Base-by-base conservation (phyloP, 2,797 vertebrate species). In the Bufotes viridis region DNA sequence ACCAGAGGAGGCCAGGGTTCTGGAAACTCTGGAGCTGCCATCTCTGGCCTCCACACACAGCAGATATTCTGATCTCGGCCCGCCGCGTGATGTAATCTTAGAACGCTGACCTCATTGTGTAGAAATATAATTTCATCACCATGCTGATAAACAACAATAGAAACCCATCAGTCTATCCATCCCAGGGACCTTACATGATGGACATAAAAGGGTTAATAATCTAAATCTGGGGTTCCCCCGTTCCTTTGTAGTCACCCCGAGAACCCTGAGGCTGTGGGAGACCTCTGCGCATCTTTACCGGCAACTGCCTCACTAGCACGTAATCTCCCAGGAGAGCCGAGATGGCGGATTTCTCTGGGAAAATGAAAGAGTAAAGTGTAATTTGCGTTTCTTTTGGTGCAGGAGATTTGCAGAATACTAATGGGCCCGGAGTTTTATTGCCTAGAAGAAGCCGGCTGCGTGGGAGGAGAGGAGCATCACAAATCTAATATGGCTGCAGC, bases 401-500 rank as follows among this genome's bases (percentile, higher is more conserved):
- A 17, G 60, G 26, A 81, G 79, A 42, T 34, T 63, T 42, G 22
- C 49, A 2, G 42, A 82, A 70, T 57, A 69, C 81, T 70, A 55
- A 82, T 55, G 65, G 65, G 20, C 51, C 65, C 51, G 55, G 17
- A 0, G 81, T 29, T 69, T 55, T 69, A 69, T 51, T 13, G 15
- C 63, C 18, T 60, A 34, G n/a, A 60, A 63, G 24, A 8, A n/a
- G 10, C 24, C 12, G 24, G 49, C 24, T 53, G 81, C 51, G 63
- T 55, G 51, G 81, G 63, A 69, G 81, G 65, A 82, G 65, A 82
- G 81, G 34, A 24, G 81, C 65, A 29, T 12, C 3, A 82, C 24
- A 53, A 51, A 82, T 69, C 81, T 67, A 26, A 67, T 81, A 13
- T 11, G 42, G 49, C 20, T 49, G 34, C 10, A 12, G 42, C 17